Evolutionary conservation across 2,888 invertebrate species (phyloP), one percentile per base, ranked within the genome.

Genomic region (Rosalia funebris): DNA sequence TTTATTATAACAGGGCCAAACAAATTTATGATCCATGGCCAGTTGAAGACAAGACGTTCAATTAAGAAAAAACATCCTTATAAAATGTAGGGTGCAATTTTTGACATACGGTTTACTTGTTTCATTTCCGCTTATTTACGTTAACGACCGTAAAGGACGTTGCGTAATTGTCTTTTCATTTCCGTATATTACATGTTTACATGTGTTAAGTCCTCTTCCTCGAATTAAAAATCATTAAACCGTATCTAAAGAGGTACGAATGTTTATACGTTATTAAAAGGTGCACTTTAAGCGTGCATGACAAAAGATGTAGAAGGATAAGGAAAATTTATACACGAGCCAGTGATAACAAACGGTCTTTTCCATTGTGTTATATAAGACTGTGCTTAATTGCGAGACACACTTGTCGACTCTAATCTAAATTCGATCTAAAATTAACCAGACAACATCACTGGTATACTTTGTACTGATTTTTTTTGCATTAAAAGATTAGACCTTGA

Each of bases 41-140:
- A 39, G 39, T 25, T 39, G 11, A 39, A 39, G 14, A 50, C 12
- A 50, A 20, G 25, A n/a, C 16, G 10, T 9, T 50, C 17, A 2
- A 37, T 19, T 39, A 48, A 1, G 1, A 10, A 50, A 14, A 11
- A 1, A 10, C 4, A 12, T 37, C 19, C 10, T 39, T 10, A 12
- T 25, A 39, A 25, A 50, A 50, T 14, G 14, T n/a, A 17, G 14
- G 31, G 14, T 37, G 11, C 39, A 39, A 16, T 50, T 50, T 15
- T 39, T 10, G 50, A 11, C 19, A 39, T 34, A 39, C 31, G 39
- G n/a, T 9, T 31, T 15, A 50, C 19, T 39, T 2, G 25, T 42
- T 42, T 36, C 25, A 32, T 47, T 17, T 34, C 32, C 48, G 48
- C 48, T 50, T 50, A 34, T 20, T 39, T 50, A 34, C 50, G 5